Evolutionary conservation across 2,797 vertebrate genomes (phyloP).

Genomic region (Psittacula derbiana): DNA sequence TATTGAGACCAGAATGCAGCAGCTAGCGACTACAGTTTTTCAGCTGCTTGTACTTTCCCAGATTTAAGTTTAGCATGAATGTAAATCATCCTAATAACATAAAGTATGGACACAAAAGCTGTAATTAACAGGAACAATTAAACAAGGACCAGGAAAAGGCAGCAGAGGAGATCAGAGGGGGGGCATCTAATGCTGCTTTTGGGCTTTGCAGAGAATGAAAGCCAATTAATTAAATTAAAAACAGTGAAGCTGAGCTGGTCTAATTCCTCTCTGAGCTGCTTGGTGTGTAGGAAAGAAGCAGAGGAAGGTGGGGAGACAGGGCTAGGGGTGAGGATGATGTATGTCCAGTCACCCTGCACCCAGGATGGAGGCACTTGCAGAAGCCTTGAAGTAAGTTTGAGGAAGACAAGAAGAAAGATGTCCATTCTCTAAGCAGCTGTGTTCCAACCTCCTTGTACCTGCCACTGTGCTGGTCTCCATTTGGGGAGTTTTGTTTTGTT

Average conservation of each 20-base stretch:
- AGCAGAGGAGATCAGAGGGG: conserved; percentile 1
- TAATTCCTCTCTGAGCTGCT: neutral
- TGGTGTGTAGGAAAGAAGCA: neutral
- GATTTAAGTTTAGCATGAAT: neutral
- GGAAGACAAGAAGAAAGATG: neutral
- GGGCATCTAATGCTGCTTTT: conserved; percentile 3
- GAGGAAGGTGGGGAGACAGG: accelerated
- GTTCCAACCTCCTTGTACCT: neutral
- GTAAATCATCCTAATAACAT: neutral
- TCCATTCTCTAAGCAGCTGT: accelerated
- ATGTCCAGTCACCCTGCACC: neutral
- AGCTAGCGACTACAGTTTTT: neutral
- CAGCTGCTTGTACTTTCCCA: neutral
- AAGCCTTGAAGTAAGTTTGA: neutral
- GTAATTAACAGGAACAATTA: conserved; percentile 32
- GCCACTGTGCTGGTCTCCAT: accelerated
- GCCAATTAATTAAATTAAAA: conserved; percentile 64
- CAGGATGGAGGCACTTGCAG: accelerated
- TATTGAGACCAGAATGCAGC: neutral
- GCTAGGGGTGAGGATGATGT: neutral
- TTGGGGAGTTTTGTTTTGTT: neutral
- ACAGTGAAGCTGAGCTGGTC: conserved; percentile 18
- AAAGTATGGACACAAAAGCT: neutral
- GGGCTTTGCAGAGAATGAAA: neutral
- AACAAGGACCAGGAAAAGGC: neutral